These are phyloP conservation scores for Trematomus bernacchii DNA, from an alignment of 2,797 vertebrate genomes.

Conservation along the genomic window DNA sequence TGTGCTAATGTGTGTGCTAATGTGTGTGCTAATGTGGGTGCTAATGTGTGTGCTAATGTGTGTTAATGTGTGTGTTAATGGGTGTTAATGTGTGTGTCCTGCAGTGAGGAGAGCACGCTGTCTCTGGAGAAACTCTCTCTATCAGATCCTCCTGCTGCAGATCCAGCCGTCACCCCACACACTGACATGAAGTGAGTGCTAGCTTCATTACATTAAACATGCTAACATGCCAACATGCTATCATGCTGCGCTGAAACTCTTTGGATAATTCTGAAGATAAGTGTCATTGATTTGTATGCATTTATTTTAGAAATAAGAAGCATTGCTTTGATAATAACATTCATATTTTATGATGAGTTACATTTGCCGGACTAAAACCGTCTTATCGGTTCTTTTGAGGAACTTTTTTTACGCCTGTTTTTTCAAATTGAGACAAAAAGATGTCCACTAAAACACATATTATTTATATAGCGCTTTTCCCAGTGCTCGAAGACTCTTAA, in stretches of 20 bases:
- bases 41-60: too few relatives aligned
- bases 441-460: too few relatives aligned
- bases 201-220: not conserved
- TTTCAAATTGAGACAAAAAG: too few relatives aligned
- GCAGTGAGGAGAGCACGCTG: conserved; percentile 77
- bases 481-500: too few relatives aligned
- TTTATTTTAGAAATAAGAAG: too few relatives aligned
- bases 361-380: not conserved
- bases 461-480: too few relatives aligned
- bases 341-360: not conserved
- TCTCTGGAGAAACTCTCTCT: conserved; percentile 85
- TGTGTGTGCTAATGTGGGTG: too few relatives aligned
- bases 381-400: not conserved
- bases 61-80: too few relatives aligned
- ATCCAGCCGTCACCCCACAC: conserved; percentile 47
- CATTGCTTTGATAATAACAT: not conserved
- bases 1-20: not conserved
- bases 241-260: too few relatives aligned
- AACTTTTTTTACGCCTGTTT: too few relatives aligned
- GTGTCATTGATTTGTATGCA: not conserved
- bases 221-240: too few relatives aligned
- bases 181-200: conserved; percentile 77
- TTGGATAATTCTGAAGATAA: not conserved
- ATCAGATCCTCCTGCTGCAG: conserved; percentile 71
- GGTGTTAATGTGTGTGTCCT: conserved; percentile 9